Base-by-base conservation (phyloP, 2,113 vertebrate species). In the Notothenia coriiceps region DNA sequence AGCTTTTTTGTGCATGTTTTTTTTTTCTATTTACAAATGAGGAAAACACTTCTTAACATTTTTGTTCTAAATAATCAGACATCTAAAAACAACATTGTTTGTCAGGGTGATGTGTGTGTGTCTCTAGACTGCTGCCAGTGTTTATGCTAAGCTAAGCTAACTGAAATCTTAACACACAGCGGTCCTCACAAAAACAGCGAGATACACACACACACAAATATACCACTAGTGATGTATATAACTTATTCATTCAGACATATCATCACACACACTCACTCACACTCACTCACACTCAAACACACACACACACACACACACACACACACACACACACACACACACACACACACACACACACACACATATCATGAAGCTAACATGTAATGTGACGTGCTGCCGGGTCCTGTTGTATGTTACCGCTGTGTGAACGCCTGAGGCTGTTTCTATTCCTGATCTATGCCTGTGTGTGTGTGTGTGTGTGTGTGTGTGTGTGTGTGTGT, bases 381-480 rank as follows among this genome's bases (percentile, higher is more conserved):
- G 64, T 70, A 35, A 35, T 35, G 77, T 74, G 80, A 84, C 72
- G 0, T 14, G 50, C 78, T 84, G 78, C 81, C 4, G 40, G 47
- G 50, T 82, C 54, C 35, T 29, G 68, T 46, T 61, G 67, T 71
- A 40, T 76, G 70, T 86, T 82, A 46, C 22, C 9, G 25, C 40
- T 33, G 54, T 18, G 59, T 79, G 56, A 46, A 54, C 10, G 67
- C 86, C 72, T 17, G 22, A 70, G 49, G 88, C 54, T 3, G 10
- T 79, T 76, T 74, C 79, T 89, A 69, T 83, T 87, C 67, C 70
- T 25, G 56, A 66, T 64, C 4, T 60, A 12, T 2, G n/a, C n/a
- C n/a, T n/a, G n/a, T 64, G 69, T 80, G 29, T 67, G 54, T 80
- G n/a, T 70, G 50, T 72, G 52, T 71, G 35, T 70, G 29, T 64